These are phyloP conservation scores for Dissostichus mawsoni DNA, from an alignment of 2,113 vertebrate genomes.

Conservation along the genomic window DNA sequence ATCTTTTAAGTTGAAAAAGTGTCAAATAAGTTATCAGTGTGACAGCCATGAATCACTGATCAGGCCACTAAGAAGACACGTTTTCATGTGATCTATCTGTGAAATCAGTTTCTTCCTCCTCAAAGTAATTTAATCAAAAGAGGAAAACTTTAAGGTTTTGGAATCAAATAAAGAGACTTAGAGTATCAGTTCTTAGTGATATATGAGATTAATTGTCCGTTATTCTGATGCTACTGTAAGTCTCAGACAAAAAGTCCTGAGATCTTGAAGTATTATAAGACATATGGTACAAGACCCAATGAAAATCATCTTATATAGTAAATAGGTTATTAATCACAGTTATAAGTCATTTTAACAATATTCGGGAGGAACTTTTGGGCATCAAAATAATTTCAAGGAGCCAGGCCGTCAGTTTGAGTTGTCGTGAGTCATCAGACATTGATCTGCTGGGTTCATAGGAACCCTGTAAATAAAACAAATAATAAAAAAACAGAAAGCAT, in stretches of 20 bases:
- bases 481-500: conserved; percentile 8
- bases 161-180: background rate
- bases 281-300: background rate
- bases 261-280: background rate
- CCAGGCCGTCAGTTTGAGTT: background rate
- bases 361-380: background rate
- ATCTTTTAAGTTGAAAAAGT: background rate
- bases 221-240: too few species aligned
- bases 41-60: background rate
- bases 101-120: background rate
- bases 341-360: background rate
- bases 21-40: background rate
- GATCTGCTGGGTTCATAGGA: conserved; percentile 16
- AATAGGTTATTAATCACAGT: background rate
- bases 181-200: background rate
- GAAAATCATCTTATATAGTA: background rate
- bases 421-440: conserved; percentile 6
- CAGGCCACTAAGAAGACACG: background rate
- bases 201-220: too few species aligned
- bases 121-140: background rate
- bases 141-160: background rate
- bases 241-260: background rate
- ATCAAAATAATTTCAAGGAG: background rate
- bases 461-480: conserved; percentile 25
- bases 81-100: background rate